phyloP scores from a whole-genome alignment of 2,888 invertebrate species.

The Chironomus riparius region DNA sequence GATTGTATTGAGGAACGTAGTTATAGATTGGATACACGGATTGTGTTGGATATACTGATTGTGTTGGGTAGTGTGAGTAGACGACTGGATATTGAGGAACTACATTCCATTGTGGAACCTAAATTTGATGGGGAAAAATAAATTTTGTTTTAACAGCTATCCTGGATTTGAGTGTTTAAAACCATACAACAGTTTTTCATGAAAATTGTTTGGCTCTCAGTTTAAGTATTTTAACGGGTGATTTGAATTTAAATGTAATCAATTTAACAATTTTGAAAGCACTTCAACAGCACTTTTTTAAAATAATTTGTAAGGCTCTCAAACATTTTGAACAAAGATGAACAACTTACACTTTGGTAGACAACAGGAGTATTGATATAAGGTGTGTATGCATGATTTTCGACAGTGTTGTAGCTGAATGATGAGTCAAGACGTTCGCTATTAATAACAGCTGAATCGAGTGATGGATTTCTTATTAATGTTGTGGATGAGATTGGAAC shows the following conservation, averaged over 20 bases:
- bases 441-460: constrained; percentile 47
- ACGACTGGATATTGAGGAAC: background rate
- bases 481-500: constrained; percentile 30
- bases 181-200: too few species aligned
- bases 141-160: too few species aligned
- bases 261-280: too few species aligned
- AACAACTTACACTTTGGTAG: background rate
- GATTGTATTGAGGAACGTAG: constrained; percentile 12
- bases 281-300: too few species aligned
- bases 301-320: too few species aligned
- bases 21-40: background rate
- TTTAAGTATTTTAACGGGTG: too few species aligned
- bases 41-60: background rate
- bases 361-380: constrained; percentile 6
- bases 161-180: too few species aligned
- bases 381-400: constrained; percentile 46
- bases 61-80: background rate
- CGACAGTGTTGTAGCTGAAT: constrained; percentile 48
- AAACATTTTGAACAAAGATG: too few species aligned
- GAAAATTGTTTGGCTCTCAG: too few species aligned
- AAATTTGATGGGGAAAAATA: background rate
- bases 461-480: constrained; percentile 40
- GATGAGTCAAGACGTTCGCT: constrained; percentile 46
- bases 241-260: too few species aligned
- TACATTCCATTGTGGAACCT: background rate